Base-by-base conservation (phyloP, 2,797 vertebrate genomes). In the Cacajao melanocephalus region DNA sequence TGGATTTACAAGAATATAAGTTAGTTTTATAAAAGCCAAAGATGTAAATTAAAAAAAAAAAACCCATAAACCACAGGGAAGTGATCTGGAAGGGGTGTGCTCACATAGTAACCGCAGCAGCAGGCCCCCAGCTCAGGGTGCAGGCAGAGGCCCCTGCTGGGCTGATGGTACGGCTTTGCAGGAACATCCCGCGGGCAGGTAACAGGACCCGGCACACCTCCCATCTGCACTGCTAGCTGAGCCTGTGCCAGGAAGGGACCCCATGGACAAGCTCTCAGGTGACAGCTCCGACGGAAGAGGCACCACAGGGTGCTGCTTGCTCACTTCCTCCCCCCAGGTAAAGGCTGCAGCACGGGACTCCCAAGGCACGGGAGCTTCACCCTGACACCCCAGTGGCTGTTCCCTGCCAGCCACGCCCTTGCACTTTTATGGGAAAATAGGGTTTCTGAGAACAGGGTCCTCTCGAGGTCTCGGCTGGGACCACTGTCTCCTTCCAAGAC, bases 371-470 rank as follows among this genome's bases (percentile, higher is more conserved):
- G 1, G 0, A 4, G 4, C 64, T 26, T 13, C 20, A 1, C 55
- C n/a, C 7, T 1, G 12, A 28, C 7, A 0, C 39, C n/a, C 3
- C 5, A 22, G 15, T 0, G 0, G 7, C 20, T 4, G 41, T 4
- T 15, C 72, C 41, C n/a, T 0, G 3, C 70, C 67, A 20, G 90
- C 78, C 2, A 3, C 26, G 3, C 24, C 9, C 22, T 1, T 2
- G 7, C 26, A 2, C 24, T 20, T 36, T 22, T 2, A 10, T 1
- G n/a, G 26, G 58, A 33, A 39, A 33, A 33, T 33, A 41, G 44
- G 11, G 30, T 52, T 57, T 10, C 5, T 5, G 11, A 19, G 11
- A 75, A 80, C 28, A 33, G 39, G 13, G 78, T 30, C 58, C 58
- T 39, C 1, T 8, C 19, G 6, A 48, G 50, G 58, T 20, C 39